A percentile compares a stretch with the other conserved stretches of the same genome.
These are phyloP conservation scores for Crossocerus cetratus DNA, from an alignment of 2,888 invertebrate genomes.

Conservation along the genomic window DNA sequence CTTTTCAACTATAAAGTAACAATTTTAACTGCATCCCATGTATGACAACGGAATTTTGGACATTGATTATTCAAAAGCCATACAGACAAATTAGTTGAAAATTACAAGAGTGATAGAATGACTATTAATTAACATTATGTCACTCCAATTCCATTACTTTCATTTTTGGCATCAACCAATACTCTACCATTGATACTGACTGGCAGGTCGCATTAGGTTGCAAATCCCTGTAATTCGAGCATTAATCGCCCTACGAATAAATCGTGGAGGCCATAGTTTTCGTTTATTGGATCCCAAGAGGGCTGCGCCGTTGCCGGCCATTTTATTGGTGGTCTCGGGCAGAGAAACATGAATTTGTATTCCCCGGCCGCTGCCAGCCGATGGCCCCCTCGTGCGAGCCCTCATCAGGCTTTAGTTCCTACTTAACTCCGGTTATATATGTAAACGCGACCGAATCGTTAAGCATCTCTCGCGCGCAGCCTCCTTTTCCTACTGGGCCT, in stretches of 20 bases:
- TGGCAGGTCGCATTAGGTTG: no score
- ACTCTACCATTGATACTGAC: slow-evolving; percentile 17
- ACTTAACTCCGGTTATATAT: slow-evolving; percentile 63
- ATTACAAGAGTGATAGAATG: no score
- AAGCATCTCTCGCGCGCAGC: slow-evolving; percentile 53
- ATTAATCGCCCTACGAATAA: slow-evolving; percentile 44
- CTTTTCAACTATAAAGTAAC: no score
- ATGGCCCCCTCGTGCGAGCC: slow-evolving; percentile 62
- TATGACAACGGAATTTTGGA: no score
- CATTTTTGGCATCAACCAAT: no score
- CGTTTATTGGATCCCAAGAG: slow-evolving; percentile 34
- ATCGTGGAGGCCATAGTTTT: slow-evolving; percentile 55
- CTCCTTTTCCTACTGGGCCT: slow-evolving; percentile 44
- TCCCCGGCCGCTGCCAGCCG: slow-evolving; percentile 16
- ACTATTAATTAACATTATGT: no score
- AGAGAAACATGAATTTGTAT: slow-evolving; percentile 56
- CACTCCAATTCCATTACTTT: no score
- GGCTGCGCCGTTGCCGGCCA: slow-evolving; percentile 20
- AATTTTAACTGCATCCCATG: no score
- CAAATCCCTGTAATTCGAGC: background rate
- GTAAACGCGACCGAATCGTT: slow-evolving; percentile 62
- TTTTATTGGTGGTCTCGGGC: slow-evolving; percentile 53
- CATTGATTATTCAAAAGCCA: no score
- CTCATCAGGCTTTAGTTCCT: slow-evolving; percentile 64
- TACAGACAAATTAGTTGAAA: no score